Base-by-base conservation (phyloP, 30 jellyfish, hydroid and myxozoan species). In the Pelagia noctiluca region DNA sequence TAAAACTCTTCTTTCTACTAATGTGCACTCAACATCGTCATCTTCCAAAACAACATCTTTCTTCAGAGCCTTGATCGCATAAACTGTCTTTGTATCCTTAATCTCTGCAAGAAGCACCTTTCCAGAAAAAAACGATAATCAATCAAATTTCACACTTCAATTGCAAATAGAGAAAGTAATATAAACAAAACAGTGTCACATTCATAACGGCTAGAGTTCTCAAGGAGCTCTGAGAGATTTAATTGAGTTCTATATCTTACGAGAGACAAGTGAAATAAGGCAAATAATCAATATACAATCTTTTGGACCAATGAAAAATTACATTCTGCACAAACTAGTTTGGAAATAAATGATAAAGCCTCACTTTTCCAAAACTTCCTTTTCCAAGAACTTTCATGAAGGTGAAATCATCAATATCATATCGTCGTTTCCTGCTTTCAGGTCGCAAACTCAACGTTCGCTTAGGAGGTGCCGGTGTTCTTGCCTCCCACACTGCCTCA, bases 321-420 rank as follows among this genome's bases (percentile, higher is more conserved):
- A n/a, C 0, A 0, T 29, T 4, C 19, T 8, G 78, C 22, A 72
- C 76, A 72, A 2, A 74, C 3, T 7, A 3, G 83, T 23, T 35
- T 5, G 18, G 24, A 71, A 70, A 73, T 30, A 26, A 68, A 26
- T 13, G 46, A 19, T 28, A 25, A 61, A 38, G 32, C 46, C 71
- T 48, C 69, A 94, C 99, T 89, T 94, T 94, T n/a, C 99, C 99
- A 88, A 94, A 94, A 75, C 97, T 94, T 8, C 99, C 99, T 61
- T 94, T 94, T 48, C 99, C 99, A 19, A 94, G 70, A 29, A 94
- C 94, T 78, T 94, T 94, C 79, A 94, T 47, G 52, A 94, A 94
- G 18, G 50, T 73, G 71, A 94, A 94, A 78, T 88, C 99, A 25
- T 68, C 68, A 10, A 89, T 88, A 29, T 88, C 93, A 70, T 88